Evolutionary conservation across 2,113 vertebrate species (phyloP).

Genomic region (Triplophysa dalaica): DNA sequence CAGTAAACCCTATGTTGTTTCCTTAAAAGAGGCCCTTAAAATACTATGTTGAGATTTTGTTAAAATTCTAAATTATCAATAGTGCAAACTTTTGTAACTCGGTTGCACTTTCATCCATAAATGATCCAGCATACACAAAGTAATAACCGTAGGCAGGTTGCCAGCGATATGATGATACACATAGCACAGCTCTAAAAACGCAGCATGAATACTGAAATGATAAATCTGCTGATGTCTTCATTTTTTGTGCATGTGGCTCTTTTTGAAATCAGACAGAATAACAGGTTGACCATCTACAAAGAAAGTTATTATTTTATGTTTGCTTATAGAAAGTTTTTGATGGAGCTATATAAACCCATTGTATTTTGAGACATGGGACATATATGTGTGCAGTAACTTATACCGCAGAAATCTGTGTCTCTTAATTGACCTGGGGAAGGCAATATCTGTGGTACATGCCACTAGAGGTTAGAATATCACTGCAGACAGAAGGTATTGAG

Average conservation of each 20-base stretch:
- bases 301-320: constrained; percentile 27
- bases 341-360: constrained; percentile 26
- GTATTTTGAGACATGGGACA: constrained; percentile 20
- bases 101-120: constrained; percentile 13
- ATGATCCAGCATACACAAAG: neutral
- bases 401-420: too few species aligned
- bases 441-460: constrained; percentile 18
- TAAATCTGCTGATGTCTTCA: constrained; percentile 47
- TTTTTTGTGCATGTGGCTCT: constrained; percentile 28
- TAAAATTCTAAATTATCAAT: neutral
- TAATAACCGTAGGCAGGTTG: constrained; percentile 32
- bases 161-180: constrained; percentile 9
- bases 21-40: neutral
- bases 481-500: constrained; percentile 16
- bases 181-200: constrained; percentile 27
- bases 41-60: neutral
- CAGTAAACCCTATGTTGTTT: neutral
- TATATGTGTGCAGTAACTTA: neutral
- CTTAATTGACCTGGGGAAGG: constrained; percentile 16
- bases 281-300: constrained; percentile 22
- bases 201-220: constrained; percentile 31
- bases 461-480: constrained; percentile 19
- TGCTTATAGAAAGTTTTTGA: constrained; percentile 40
- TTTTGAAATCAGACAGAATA: constrained; percentile 44
- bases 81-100: constrained; percentile 8